Base-by-base conservation (phyloP, 2,797 vertebrate species). In the Dendrocincla fuliginosa region DNA sequence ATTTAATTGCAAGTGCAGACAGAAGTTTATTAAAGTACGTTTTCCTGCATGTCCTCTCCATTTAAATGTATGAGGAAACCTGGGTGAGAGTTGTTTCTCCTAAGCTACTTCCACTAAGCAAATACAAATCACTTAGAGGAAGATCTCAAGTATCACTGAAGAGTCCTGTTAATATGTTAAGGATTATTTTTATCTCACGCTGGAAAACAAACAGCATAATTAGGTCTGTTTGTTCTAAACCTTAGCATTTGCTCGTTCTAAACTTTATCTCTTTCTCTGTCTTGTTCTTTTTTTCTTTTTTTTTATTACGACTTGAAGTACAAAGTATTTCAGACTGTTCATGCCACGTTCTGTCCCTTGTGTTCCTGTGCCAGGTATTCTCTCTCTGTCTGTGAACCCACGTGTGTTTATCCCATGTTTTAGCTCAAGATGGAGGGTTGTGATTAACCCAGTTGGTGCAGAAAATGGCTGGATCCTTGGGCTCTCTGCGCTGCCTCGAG, bases 341-440 rank as follows among this genome's bases (percentile, higher is more conserved):
- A 22, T 67, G 89, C 42, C n/a, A 1, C 1, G 16, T 52, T 44
- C 44, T 8, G 2, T 79, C 55, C 37, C 18, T 32, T 16, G 1
- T 12, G 17, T 56, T 76, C 32, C 67, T 10, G 3, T 37, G 20
- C 30, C 23, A 14, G 64, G 24, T 64, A 1, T n/a, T 30, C 18
- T 42, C 2, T 39, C 25, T 53, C 5, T 56, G 14, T 13, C 5
- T 16, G 2, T 15, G 46, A 30, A 13, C 20, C 18, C 25, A 4
- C 2, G 10, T 23, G 24, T n/a, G 25, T 33, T 25, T 32, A 1
- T 95, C 74, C 94, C 96, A 78, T 79, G 65, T 88, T 87, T 65
- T 42, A 69, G 96, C 97, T 95, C 96, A 97, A 98, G 97, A 97
- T 98, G 97, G 98, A 98, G 97, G 97, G 91, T 87, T 97, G 50